phyloP scores from a whole-genome alignment of 2,797 vertebrate species.

The Rallus crepitans region DNA sequence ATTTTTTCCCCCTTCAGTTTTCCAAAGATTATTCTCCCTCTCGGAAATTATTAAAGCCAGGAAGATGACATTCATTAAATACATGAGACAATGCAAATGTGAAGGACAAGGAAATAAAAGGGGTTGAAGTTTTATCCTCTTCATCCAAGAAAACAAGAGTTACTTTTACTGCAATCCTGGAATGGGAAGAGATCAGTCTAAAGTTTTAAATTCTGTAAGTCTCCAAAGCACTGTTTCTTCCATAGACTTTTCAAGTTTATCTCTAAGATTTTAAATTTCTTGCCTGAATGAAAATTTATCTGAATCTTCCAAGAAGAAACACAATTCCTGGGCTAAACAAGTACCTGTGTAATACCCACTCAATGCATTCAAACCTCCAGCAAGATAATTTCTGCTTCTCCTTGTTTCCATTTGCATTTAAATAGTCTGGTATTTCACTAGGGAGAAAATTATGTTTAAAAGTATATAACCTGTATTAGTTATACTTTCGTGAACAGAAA shows the following conservation, averaged over 20 bases:
- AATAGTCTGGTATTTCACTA: conserved; percentile 61
- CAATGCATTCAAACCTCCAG: conserved; percentile 18
- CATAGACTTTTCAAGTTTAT: not conserved
- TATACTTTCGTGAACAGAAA: conserved; percentile 58
- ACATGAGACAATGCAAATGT: not conserved
- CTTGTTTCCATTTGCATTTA: conserved; percentile 65
- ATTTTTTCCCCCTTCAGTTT: not conserved
- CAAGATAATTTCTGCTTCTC: conserved; percentile 23
- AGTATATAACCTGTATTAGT: conserved; percentile 37
- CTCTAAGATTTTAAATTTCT: conserved; percentile 40
- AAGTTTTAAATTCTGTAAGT: not conserved
- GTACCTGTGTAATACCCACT: conserved; percentile 11
- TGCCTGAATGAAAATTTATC: conserved; percentile 15
- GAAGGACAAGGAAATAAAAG: conserved; percentile 31
- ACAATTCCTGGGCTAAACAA: conserved; percentile 45
- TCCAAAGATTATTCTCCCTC: conserved; percentile 21
- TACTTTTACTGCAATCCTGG: not conserved
- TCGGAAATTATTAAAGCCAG: conserved; percentile 28
- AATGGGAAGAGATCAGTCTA: not conserved
- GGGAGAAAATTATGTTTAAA: conserved; percentile 33
- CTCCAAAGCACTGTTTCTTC: not conserved
- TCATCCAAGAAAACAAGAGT: conserved; percentile 14
- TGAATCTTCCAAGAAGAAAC: not conserved
- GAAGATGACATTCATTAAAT: conserved; percentile 42
- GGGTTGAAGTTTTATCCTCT: not conserved